phyloP scores from a whole-genome alignment of 2,113 vertebrate genomes.

The Zonotrichia leucophrys region DNA sequence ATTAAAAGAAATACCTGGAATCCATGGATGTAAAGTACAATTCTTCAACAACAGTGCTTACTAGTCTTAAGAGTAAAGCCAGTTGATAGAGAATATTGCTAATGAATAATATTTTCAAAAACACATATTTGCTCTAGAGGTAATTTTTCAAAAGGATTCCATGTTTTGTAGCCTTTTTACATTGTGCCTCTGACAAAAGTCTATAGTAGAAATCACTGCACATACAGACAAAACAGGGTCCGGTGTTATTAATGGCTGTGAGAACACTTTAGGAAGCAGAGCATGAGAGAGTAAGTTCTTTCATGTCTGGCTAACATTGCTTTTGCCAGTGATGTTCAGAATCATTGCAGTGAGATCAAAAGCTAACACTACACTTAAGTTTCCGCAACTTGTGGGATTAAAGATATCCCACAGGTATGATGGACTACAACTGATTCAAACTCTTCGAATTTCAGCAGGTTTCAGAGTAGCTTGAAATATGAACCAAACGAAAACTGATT shows the following conservation, averaged over 20 bases:
- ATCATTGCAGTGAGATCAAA: constrained; percentile 71
- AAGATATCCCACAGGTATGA: constrained; percentile 64
- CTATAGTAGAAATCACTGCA: neutral
- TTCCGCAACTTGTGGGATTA: constrained; percentile 56
- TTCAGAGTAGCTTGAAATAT: constrained; percentile 44
- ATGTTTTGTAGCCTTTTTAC: neutral
- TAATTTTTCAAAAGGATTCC: neutral
- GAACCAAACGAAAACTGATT: constrained; percentile 42
- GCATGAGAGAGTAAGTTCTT: constrained; percentile 59
- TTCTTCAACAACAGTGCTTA: neutral
- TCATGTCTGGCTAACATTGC: constrained; percentile 62
- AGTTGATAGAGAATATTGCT: neutral
- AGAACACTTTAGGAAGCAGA: constrained; percentile 60
- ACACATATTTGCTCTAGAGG: neutral
- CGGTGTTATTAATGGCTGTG: constrained; percentile 7
- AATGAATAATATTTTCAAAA: neutral
- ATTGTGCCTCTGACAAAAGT: neutral
- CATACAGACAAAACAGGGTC: neutral
- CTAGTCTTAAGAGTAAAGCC: neutral
- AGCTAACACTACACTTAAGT: constrained; percentile 34
- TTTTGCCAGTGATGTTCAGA: constrained; percentile 51
- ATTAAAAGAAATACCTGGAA: neutral
- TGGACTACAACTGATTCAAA: constrained; percentile 44
- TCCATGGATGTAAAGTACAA: neutral
- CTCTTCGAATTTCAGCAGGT: constrained; percentile 47